phyloP scores from a whole-genome alignment of 2,113 vertebrate genomes.

The Ageneiosus marmoratus region DNA sequence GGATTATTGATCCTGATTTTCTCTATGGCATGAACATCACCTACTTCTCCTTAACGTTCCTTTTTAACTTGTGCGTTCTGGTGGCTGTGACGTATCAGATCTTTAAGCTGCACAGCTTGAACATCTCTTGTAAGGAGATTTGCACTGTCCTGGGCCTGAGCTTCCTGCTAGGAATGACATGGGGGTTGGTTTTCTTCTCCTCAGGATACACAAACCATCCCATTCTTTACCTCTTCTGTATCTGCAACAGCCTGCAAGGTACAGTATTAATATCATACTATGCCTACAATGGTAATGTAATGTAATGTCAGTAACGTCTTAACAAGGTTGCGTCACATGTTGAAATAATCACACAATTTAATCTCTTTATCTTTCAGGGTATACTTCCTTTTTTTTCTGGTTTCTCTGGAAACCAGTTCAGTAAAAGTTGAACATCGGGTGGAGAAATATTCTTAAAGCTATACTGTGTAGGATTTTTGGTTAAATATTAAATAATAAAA shows the following conservation, averaged over 20 bases:
- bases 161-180: constrained; percentile 83
- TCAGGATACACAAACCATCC: constrained; percentile 74
- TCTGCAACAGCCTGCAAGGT: constrained; percentile 88
- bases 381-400: no score
- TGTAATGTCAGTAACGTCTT: no score
- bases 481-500: no score
- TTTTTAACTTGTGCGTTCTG: constrained; percentile 81
- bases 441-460: no score
- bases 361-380: no score
- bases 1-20: constrained; percentile 76
- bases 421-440: no score
- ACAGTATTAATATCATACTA: background rate
- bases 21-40: constrained; percentile 77
- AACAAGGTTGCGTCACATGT: no score
- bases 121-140: constrained; percentile 58
- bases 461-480: no score
- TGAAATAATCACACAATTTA: no score
- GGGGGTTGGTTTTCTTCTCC: constrained; percentile 84
- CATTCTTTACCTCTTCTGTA: constrained; percentile 85
- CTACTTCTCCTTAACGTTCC: constrained; percentile 79
- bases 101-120: constrained; percentile 64
- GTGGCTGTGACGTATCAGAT: constrained; percentile 75
- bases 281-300: no score
- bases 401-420: no score
- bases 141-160: constrained; percentile 79